These are phyloP conservation scores for Anomalospiza imberbis DNA, from an alignment of 2,797 vertebrate genomes.

Conservation along the genomic window DNA sequence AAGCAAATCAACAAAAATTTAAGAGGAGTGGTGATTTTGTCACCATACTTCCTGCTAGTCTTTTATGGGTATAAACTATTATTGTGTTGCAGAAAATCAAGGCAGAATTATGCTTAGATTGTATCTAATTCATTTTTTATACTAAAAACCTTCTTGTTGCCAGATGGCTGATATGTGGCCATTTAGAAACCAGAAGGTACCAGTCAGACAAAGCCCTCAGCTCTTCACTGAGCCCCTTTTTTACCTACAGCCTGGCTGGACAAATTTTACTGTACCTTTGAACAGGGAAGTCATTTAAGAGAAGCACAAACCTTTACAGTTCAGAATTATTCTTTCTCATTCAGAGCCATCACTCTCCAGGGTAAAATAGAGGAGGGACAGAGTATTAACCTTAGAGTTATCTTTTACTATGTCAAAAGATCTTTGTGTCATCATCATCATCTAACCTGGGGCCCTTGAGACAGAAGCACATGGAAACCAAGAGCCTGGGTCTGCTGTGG, in stretches of 20 bases:
- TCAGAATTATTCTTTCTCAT: background rate
- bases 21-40: background rate
- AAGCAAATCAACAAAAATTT: background rate
- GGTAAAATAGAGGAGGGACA: background rate
- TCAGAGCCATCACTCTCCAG: background rate
- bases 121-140: constrained; percentile 33
- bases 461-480: background rate
- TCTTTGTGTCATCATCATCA: background rate
- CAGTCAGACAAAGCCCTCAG: background rate
- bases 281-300: background rate
- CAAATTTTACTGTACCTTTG: background rate
- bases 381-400: background rate
- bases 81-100: background rate
- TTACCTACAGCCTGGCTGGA: background rate
- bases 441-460: background rate
- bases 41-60: background rate
- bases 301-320: background rate
- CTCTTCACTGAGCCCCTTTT: background rate
- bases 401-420: background rate
- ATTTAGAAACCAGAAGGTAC: background rate
- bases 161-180: background rate
- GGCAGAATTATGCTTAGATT: background rate
- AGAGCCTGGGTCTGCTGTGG: background rate
- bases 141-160: background rate
- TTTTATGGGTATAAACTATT: background rate